Evolutionary conservation across 2,113 vertebrate genomes (phyloP).

Genomic region (Lepus europaeus): DNA sequence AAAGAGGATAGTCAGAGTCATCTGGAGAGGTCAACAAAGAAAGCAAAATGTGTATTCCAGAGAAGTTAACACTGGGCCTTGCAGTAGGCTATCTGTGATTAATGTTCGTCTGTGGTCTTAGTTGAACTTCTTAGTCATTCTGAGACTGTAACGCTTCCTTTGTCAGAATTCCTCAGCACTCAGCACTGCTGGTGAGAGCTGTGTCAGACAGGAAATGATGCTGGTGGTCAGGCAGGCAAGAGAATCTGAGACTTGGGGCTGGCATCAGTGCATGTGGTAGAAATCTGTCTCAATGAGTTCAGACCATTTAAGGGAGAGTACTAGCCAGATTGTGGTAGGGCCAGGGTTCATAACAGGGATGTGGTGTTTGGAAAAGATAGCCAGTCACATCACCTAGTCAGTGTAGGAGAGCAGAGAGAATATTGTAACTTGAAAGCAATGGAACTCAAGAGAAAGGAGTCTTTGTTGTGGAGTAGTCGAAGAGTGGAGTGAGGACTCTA

Average conservation of each 20-base stretch:
- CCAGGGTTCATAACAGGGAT: neutral
- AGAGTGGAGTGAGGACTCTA: neutral
- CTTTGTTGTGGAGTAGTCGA: no score
- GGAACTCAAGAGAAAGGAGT: no score
- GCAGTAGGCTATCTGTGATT: rapidly evolving
- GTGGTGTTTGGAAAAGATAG: neutral
- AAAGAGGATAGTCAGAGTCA: neutral
- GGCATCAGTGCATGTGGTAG: neutral
- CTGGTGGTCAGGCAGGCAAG: neutral
- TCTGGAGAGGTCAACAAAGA: neutral
- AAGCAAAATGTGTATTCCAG: neutral
- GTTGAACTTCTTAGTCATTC: neutral
- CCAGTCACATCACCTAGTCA: neutral
- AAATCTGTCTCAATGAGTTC: neutral
- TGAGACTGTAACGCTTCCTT: neutral
- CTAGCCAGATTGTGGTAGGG: neutral
- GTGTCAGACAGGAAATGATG: neutral
- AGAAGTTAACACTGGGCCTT: neutral
- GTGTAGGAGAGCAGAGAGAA: neutral
- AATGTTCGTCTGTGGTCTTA: neutral
- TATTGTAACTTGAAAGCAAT: no score
- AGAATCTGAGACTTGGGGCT: neutral
- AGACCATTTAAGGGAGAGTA: neutral
- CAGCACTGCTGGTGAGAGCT: neutral
- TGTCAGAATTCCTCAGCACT: neutral